These are phyloP conservation scores for Chamaea fasciata DNA, from an alignment of 2,113 vertebrate species.

Conservation along the genomic window DNA sequence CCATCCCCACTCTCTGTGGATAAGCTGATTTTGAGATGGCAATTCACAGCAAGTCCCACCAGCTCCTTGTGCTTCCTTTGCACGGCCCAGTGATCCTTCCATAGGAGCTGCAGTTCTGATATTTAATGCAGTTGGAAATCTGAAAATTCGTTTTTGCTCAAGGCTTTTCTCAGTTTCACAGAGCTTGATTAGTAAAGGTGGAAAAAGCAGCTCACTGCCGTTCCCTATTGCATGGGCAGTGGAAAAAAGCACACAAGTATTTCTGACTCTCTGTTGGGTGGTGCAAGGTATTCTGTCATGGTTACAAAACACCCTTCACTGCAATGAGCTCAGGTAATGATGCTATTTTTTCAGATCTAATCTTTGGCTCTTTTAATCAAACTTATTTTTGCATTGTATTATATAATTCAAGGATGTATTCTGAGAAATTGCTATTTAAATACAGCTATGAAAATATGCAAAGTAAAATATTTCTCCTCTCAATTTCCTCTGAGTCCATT, in stretches of 20 bases:
- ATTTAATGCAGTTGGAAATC: neutral
- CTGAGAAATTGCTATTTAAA: neutral
- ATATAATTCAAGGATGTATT: neutral
- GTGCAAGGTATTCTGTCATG: neutral
- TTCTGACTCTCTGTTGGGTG: neutral
- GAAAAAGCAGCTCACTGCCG: neutral
- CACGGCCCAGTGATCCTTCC: neutral
- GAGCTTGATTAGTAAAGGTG: neutral
- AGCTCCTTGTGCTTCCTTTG: neutral
- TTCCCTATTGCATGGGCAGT: neutral
- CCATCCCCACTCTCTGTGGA: neutral
- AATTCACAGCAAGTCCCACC: neutral
- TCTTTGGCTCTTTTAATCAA: neutral
- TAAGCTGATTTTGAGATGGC: neutral
- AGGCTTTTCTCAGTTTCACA: neutral
- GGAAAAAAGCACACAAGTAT: slow-evolving; percentile 11
- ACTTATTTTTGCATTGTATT: neutral
- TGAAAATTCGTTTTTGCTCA: fast-evolving
- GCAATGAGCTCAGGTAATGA: neutral
- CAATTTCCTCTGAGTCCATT: neutral
- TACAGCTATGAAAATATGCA: neutral
- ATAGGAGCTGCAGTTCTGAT: fast-evolving
- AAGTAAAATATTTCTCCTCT: neutral
- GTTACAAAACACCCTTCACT: neutral
- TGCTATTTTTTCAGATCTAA: neutral